These are phyloP conservation scores for Lonchura striata DNA, from an alignment of 2,113 vertebrate genomes.

Conservation along the genomic window DNA sequence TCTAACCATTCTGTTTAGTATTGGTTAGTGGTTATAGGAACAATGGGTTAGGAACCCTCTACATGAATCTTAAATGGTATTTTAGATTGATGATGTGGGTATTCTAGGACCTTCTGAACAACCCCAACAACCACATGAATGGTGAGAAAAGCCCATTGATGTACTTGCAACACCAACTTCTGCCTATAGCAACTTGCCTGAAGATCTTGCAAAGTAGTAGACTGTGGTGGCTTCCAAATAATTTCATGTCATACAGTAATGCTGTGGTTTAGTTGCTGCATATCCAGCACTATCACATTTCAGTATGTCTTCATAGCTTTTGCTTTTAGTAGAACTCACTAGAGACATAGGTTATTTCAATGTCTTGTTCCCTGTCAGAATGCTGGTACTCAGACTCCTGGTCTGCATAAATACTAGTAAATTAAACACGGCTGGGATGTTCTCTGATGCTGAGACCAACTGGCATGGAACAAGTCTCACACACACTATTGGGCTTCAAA, in stretches of 20 bases:
- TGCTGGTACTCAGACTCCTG: background rate
- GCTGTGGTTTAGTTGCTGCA: background rate
- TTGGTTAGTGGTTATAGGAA: background rate
- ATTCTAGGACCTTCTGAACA: background rate
- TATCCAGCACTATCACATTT: background rate
- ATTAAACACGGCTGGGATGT: background rate
- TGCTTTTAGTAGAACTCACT: background rate
- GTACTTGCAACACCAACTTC: background rate
- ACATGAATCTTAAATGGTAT: background rate
- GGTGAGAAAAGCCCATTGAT: background rate
- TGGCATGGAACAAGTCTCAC: background rate
- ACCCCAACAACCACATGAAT: background rate
- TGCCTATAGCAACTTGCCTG: background rate
- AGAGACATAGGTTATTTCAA: background rate
- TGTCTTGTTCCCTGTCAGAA: background rate
- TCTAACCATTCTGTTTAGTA: background rate
- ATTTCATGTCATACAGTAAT: background rate
- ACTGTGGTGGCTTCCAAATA: background rate
- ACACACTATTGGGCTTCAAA: background rate
- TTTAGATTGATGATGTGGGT: background rate
- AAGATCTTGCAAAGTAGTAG: background rate
- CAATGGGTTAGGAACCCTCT: background rate
- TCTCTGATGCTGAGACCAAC: background rate
- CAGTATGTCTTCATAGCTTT: background rate
- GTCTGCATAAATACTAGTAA: background rate